phyloP scores from a whole-genome alignment of 2,888 invertebrate genomes.

The Standfussiana lucernea region DNA sequence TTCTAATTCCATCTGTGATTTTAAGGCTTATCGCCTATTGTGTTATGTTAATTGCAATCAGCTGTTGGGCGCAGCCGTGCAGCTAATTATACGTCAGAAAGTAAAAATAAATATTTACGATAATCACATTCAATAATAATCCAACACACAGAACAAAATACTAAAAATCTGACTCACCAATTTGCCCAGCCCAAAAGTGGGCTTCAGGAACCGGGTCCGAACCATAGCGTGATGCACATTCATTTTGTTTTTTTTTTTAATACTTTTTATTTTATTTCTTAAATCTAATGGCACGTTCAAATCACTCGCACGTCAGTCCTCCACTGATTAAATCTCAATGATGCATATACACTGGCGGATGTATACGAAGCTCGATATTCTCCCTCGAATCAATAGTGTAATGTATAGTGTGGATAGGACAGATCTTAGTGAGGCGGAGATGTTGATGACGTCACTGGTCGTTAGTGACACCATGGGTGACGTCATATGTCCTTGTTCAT shows the following conservation, averaged over 20 bases:
- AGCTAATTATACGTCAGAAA: conserved; percentile 74
- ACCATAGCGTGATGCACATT: conserved; percentile 83
- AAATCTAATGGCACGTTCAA: conserved; percentile 77
- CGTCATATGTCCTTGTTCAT: conserved; percentile 82
- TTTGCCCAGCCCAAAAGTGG: conserved; percentile 77
- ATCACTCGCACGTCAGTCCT: conserved; percentile 74
- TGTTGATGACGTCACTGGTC: conserved; percentile 87
- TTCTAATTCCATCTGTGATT: conserved; percentile 52
- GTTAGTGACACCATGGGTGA: conserved; percentile 83
- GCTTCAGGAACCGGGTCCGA: conserved; percentile 75
- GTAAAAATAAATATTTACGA: conserved; percentile 33
- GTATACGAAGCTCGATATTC: conserved; percentile 70
- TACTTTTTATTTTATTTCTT: conserved; percentile 52
- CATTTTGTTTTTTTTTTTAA: conserved; percentile 74
- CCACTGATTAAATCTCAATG: conserved; percentile 80
- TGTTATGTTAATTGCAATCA: conserved; percentile 75
- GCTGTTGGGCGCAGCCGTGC: conserved; percentile 80
- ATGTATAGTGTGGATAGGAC: conserved; percentile 76
- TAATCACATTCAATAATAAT: conserved; percentile 2
- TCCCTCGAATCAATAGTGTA: conserved; percentile 75
- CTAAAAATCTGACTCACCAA: conserved; percentile 77
- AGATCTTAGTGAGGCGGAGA: conserved; percentile 80
- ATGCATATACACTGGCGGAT: conserved; percentile 75
- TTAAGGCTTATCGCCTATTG: conserved; percentile 39
- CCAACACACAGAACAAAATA: not conserved